A percentile compares a stretch with the other conserved stretches of the same genome.
Conservation (phyloP, 2,113 vertebrate genomes). For the Corythaeola cristata region DNA sequence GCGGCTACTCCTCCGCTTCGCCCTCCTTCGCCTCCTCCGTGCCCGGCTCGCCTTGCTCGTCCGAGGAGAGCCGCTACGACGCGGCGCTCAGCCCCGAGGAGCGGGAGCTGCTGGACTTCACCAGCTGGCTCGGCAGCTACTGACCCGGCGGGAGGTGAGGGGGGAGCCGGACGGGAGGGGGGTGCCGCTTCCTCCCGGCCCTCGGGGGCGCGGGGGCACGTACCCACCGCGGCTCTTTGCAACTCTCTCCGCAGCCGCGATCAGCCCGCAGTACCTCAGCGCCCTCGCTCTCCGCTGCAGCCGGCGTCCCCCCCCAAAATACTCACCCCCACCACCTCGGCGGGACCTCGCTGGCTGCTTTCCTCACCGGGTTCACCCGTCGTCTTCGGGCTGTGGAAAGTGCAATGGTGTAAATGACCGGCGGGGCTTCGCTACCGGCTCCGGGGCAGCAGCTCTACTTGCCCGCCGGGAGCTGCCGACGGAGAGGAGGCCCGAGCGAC, state of each 20-base stretch:
- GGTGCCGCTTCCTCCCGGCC: not conserved
- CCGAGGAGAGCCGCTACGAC: constrained; percentile 89
- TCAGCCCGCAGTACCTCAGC: not conserved
- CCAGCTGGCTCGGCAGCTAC: constrained; percentile 90
- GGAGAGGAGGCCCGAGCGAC: not conserved
- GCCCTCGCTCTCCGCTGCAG: not conserved
- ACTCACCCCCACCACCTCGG: not conserved
- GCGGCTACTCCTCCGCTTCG: constrained; percentile 77
- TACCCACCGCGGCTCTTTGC: not conserved
- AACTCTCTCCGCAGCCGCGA: not conserved
- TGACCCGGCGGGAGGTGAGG: constrained; percentile 70
- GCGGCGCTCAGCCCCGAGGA: constrained; percentile 88
- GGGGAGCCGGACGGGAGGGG: not conserved
- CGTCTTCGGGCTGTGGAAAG: not conserved
- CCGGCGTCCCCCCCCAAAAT: not conserved
- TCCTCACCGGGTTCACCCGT: not conserved
- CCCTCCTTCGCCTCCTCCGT: constrained; percentile 81
- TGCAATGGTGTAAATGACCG: not conserved
- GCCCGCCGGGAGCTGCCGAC: not conserved
- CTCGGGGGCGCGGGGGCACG: not conserved
- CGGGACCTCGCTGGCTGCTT: not conserved
- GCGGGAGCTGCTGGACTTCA: constrained; percentile 90
- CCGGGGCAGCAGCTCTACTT: not conserved
- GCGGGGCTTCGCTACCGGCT: not conserved
- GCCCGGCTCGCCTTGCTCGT: constrained; percentile 90